Base-by-base conservation (phyloP, 2,797 vertebrate genomes). In the Argentina silus region DNA sequence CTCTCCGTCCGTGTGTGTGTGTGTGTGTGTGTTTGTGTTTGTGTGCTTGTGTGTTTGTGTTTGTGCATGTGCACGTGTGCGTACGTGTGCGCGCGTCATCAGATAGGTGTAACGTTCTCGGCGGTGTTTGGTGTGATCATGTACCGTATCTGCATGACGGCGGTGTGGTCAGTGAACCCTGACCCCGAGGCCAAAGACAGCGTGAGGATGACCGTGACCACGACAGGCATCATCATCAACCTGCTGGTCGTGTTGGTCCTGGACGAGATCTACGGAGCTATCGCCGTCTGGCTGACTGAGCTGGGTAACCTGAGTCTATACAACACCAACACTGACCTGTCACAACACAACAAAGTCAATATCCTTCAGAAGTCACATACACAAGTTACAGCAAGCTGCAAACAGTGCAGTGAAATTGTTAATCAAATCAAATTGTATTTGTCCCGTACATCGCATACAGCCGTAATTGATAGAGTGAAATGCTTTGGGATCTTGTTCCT, bases 211-310 rank as follows among this genome's bases (percentile, higher is more conserved):
- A 98, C 96, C 0, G 98, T 99, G 81, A 97, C 96, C 0, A 96
- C 98, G 11, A 99, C 97, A 0, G 96, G 96, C 0, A 98, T 99
- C 88, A 91, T 99, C 92, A 96, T 99, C 80, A 99, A 99, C 92
- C 95, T 99, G 14, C 85, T 99, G 69, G 95, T 98, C 43, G 97
- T 99, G 72, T 94, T 99, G 75, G 95, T 99, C 83, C 86, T 99
- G 75, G 98, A 99, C 27, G 98, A 99, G 89, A 98, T 99, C 77
- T 99, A 99, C 0, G 97, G 97, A 3, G 93, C 93, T 0, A 96
- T 99, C 60, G 97, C 98, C 65, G 95, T 94, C 66, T 98, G 97
- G 97, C 94, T 99, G 78, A 99, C 98, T 56, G 95, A 98, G 90
- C 96, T 99, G 9, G 97, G 98, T 99, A 94, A 73, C 50, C 19